Evolutionary conservation across 2,888 invertebrate species (phyloP), one percentile per base, ranked within the genome.

Genomic region (Bellardia bayeri): DNA sequence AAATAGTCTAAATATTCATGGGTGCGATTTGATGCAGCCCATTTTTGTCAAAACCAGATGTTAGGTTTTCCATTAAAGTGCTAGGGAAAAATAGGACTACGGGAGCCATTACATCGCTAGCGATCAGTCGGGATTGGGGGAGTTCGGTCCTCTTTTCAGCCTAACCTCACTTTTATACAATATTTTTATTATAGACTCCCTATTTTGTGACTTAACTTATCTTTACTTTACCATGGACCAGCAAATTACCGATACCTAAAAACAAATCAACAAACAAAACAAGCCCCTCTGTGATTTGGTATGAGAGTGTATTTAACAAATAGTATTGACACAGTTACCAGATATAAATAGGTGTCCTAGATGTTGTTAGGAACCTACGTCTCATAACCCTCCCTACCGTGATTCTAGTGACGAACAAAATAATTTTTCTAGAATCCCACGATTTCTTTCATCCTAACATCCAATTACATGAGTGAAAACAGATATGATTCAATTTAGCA

Each of bases 361-460:
- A 9, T 61, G 61, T 61, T 61, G 14, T 13, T 33, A n/a, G 61
- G 33, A 4, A 61, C 61, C 9, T 30, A 33, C 61, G 61, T 11
- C 61, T 61, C 61, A 13, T 13, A 33, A 61, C 61, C 61, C 61
- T 61, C 61, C 61, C 61, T 61, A 61, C 61, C 61, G 14, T 61
- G 61, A 61, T 61, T 61, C 61, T 61, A 61, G 61, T 33, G 61
- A n/a, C 61, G 61, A 61, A 33, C 7, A 61, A 56, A 16, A 7
- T 9, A 58, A 51, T 56, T 7, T 13, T 4, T 13, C 33, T 61
- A 61, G 61, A 61, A 61, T 61, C 61, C 61, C 33, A 56, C 54
- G 5, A 56, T 61, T n/a, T 14, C 3, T 11, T 13, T 33, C 33
- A 61, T n/a, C 61, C 33, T 61, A 56, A 23, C 23, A 23, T 23